Evolutionary conservation across 2,113 vertebrate genomes (phyloP).

Genomic region (Esox niger): DNA sequence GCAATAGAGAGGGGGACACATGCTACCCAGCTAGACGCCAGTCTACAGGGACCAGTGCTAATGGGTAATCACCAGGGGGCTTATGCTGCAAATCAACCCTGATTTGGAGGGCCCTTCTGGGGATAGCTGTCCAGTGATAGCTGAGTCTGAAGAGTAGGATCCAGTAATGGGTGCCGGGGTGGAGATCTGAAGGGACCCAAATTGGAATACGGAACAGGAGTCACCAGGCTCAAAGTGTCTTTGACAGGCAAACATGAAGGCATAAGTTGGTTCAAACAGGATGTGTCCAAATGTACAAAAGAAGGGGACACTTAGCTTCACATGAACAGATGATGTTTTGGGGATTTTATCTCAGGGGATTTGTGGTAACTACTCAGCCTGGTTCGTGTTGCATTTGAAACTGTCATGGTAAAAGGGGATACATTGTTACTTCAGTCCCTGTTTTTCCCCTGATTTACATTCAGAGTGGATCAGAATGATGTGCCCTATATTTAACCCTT

Average conservation of each 20-base stretch:
- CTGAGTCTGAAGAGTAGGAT: conserved; percentile 57
- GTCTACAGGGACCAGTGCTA: conserved; percentile 62
- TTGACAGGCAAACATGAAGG: not conserved
- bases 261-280: not conserved
- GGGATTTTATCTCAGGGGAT: too few relatives aligned
- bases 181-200: conserved; percentile 46
- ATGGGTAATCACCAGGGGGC: conserved; percentile 73
- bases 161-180: conserved; percentile 64
- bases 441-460: too few relatives aligned
- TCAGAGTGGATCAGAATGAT: too few relatives aligned
- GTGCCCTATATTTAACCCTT: too few relatives aligned
- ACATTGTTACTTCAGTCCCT: too few relatives aligned
- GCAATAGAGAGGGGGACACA: conserved; percentile 46
- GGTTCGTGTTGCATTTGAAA: too few relatives aligned
- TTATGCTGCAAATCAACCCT: conserved; percentile 65
- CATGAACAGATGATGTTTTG: too few relatives aligned
- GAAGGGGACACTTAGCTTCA: too few relatives aligned
- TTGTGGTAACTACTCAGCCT: too few relatives aligned
- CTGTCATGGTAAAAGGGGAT: too few relatives aligned
- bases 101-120: conserved; percentile 56
- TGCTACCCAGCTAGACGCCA: conserved; percentile 56
- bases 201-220: conserved; percentile 31
- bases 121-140: conserved; percentile 62
- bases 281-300: too few relatives aligned
- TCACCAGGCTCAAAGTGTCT: not conserved